Conservation (phyloP, 2,113 vertebrate species). For the Anarrhichthys ocellatus region DNA sequence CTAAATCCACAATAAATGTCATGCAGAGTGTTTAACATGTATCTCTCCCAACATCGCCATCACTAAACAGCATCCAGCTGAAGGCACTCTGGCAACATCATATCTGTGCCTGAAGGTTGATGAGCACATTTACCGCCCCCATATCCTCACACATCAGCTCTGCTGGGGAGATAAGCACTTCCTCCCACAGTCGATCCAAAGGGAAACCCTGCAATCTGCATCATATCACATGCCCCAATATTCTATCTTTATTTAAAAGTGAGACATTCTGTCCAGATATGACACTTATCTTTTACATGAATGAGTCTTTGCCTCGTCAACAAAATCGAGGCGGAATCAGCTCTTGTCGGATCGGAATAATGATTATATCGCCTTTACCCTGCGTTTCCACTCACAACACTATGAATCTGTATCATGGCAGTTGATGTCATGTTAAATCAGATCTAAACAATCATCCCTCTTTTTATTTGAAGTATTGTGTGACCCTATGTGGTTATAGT, state of each 20-base stretch:
- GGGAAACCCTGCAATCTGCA: conserved; percentile 36
- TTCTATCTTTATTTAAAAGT: conserved; percentile 25
- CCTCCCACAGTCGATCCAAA: conserved; percentile 35
- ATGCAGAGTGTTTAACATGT: conserved; percentile 18
- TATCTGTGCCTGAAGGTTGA: conserved; percentile 42
- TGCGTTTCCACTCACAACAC: conserved; percentile 14
- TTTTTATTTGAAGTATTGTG: background rate
- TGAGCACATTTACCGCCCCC: conserved; percentile 51
- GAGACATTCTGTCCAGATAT: background rate
- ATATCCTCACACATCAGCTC: conserved; percentile 54
- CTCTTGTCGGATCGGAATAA: background rate
- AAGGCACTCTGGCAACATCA: conserved; percentile 40
- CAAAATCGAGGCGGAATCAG: background rate
- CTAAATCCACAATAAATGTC: conserved; percentile 19
- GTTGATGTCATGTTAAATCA: conserved; percentile 20
- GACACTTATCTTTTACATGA: background rate
- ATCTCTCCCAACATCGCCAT: conserved; percentile 9
- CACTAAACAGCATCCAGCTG: conserved; percentile 20
- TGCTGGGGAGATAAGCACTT: conserved; percentile 57
- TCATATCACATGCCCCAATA: conserved; percentile 10
- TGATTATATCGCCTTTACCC: conserved; percentile 29
- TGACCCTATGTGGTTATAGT: conserved; percentile 23
- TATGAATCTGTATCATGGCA: conserved; percentile 27
- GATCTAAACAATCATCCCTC: conserved; percentile 25
- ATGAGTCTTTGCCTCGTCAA: background rate